Evolutionary conservation across 2,797 vertebrate genomes (phyloP).

Genomic region (Lepus oiostolus): DNA sequence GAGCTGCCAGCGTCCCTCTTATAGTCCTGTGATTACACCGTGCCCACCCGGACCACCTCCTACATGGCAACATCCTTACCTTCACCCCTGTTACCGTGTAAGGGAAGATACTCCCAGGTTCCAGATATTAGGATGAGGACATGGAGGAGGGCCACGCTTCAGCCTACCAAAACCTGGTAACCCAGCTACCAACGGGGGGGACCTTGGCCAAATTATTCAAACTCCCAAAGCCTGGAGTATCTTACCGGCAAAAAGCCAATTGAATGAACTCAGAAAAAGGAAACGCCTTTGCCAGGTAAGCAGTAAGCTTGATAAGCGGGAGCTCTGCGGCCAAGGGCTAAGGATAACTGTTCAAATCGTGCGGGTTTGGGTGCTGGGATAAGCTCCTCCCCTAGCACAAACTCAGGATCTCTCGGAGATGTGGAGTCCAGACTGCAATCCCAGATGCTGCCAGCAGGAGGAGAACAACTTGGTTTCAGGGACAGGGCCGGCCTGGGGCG

Average conservation of each 20-base stretch:
- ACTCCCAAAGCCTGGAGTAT: neutral
- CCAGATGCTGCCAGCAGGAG: slow-evolving; percentile 78
- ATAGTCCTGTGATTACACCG: neutral
- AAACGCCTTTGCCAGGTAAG: neutral
- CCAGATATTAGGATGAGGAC: neutral
- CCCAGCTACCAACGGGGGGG: neutral
- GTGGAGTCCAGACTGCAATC: neutral
- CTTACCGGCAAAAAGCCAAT: neutral
- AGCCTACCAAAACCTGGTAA: neutral
- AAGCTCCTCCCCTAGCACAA: neutral
- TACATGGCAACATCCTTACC: neutral
- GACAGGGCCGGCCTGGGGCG: neutral
- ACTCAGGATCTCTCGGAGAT: neutral
- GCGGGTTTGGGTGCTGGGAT: neutral
- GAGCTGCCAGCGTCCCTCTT: neutral
- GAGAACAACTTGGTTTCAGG: slow-evolving; percentile 46
- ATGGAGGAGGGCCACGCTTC: neutral
- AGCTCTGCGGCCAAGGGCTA: neutral
- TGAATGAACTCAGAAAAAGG: neutral
- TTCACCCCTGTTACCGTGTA: neutral
- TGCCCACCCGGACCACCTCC: neutral
- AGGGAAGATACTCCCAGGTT: neutral
- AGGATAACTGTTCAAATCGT: neutral
- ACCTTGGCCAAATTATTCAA: neutral
- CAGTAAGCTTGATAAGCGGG: neutral